Evolutionary conservation across 35 echinoderm and acorn worm species (phyloP), one percentile per base, ranked within the genome.

Genomic region (Stichopus chloronotus): DNA sequence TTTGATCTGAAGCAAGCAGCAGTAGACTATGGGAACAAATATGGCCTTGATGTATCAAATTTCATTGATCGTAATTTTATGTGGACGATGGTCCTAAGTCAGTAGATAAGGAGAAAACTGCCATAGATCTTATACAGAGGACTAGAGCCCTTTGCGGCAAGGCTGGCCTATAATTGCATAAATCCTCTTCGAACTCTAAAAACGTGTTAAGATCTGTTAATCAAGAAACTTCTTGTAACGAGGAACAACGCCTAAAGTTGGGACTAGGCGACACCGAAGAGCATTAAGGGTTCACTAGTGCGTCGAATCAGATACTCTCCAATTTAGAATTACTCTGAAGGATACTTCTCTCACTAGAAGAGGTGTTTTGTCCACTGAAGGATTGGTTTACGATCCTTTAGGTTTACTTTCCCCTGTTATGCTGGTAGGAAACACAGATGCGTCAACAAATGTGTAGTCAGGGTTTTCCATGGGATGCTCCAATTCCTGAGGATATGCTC

Each of bases 381-480:
- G 60, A 57, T 88, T 91, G 7, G 65, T 93, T 5, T 95, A 82
- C 43, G 78, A 81, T 52, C 78, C 78, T 9, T 52, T 81, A 25
- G 78, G 78, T 12, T 81, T 81, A 6, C 12, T 81, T 11, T 68
- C 74, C 24, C 93, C 93, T 9, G 56, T 83, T 80, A 74, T 94
- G 58, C 59, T 94, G 4, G 56, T 25, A 25, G 93, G 88, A 13
- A 94, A 90, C n/a, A 59, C 54, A 80, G 60, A 94, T 92, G 12
- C 79, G 91, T n/a, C 93, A 91, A 72, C 54, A 82, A 68, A 84
- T 91, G 60, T 94, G 93, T 72, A 83, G 43, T 92, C 76, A 90
- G 12, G 57, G 61, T 43, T 58, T 60, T 14, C n/a, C n/a, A 20
- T 94, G 88, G 88, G 93, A 94, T 69, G 56, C 61, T 53, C 88